phyloP scores from a whole-genome alignment of 2,888 invertebrate genomes.

The Clivina fossor region DNA sequence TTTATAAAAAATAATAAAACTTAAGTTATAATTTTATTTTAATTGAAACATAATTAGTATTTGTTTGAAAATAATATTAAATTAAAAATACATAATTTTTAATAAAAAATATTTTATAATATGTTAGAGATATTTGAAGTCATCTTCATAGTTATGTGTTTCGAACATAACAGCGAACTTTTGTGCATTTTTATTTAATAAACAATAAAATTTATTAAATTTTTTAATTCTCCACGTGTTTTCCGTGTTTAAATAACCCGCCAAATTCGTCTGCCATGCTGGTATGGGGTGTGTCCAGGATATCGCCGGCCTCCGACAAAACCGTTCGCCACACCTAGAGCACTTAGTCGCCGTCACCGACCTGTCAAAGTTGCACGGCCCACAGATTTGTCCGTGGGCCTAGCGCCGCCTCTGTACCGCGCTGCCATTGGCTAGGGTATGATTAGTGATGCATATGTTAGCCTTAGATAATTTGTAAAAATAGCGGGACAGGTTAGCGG shows the following conservation, averaged over 20 bases:
- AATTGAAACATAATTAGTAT: too few relatives aligned
- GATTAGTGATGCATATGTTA: constrained; percentile 46
- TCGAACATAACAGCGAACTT: too few relatives aligned
- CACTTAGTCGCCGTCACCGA: constrained; percentile 54
- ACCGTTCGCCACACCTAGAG: constrained; percentile 53
- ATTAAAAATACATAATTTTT: too few relatives aligned
- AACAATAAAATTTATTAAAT: too few relatives aligned
- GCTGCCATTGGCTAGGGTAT: constrained; percentile 51
- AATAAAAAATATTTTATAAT: too few relatives aligned
- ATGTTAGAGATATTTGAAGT: too few relatives aligned
- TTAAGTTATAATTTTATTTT: too few relatives aligned
- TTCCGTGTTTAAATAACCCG: constrained; percentile 50
- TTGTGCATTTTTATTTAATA: too few relatives aligned
- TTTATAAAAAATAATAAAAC: too few relatives aligned
- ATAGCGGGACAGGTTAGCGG: constrained; percentile 30
- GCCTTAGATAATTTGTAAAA: constrained; percentile 32
- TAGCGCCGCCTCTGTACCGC: constrained; percentile 52
- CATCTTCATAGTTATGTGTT: too few relatives aligned
- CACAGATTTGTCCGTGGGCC: constrained; percentile 52
- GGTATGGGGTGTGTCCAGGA: constrained; percentile 46
- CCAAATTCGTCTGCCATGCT: constrained; percentile 51
- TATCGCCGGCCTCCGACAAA: constrained; percentile 47
- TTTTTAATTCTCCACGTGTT: constrained; percentile 13
- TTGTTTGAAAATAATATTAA: too few relatives aligned
- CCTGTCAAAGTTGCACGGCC: constrained; percentile 53